Evolutionary conservation across 2,797 vertebrate genomes (phyloP).

Genomic region (Botia almorhae): DNA sequence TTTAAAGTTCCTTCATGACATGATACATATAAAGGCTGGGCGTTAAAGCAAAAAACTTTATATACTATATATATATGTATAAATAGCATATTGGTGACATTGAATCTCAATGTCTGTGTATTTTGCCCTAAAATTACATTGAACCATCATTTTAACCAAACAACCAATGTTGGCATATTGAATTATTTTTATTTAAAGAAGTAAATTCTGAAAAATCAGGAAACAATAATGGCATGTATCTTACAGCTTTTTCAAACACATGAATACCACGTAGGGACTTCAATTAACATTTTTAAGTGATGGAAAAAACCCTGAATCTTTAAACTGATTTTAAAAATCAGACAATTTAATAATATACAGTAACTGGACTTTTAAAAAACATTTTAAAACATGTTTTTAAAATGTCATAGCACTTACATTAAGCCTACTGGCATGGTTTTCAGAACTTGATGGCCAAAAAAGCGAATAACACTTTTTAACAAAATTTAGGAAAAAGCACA

Average conservation of each 20-base stretch:
- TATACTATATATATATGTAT: too few relatives aligned
- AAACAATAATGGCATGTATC: background rate
- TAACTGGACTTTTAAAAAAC: background rate
- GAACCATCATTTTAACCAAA: background rate
- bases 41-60: background rate
- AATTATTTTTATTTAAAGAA: background rate
- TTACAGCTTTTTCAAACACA: background rate
- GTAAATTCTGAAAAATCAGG: background rate
- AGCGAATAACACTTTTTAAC: background rate
- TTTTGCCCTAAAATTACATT: background rate
- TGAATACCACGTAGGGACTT: background rate
- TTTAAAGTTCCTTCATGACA: background rate
- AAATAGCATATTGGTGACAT: background rate
- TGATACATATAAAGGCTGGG: background rate
- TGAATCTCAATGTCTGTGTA: background rate
- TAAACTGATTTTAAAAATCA: background rate
- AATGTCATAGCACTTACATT: background rate
- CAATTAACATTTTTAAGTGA: background rate
- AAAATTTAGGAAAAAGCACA: background rate
- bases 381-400: background rate
- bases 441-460: background rate
- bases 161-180: background rate
- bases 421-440: background rate
- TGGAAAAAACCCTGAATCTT: background rate
- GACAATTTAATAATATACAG: background rate